Conservation (phyloP, 2,888 invertebrate genomes). For the Masnerella sp. region DNA sequence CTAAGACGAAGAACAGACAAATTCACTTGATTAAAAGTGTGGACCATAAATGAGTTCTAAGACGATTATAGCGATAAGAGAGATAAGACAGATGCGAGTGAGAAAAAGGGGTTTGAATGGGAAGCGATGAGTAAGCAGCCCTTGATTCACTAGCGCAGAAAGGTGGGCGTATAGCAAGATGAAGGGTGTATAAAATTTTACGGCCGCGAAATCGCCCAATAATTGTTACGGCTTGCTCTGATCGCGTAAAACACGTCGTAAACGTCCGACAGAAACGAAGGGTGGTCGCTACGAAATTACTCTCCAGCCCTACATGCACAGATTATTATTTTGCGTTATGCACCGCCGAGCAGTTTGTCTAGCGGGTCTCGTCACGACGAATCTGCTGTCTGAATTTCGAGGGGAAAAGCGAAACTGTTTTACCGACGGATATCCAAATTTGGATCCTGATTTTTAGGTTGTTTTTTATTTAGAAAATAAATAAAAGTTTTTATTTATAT, state of each 20-base stretch:
- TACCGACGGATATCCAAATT: no score
- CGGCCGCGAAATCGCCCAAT: constrained; percentile 76
- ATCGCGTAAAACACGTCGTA: constrained; percentile 78
- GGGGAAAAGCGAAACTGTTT: no score
- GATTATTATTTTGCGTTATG: constrained; percentile 69
- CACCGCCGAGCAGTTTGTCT: constrained; percentile 44
- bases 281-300: constrained; percentile 68
- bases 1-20: no score
- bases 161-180: constrained; percentile 43
- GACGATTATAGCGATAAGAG: constrained; percentile 18
- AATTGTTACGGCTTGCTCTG: constrained; percentile 77
- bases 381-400: no score
- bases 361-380: constrained; percentile 7
- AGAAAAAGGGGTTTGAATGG: constrained; percentile 31
- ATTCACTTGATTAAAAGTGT: constrained; percentile 54
- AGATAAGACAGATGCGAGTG: constrained; percentile 53
- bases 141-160: constrained; percentile 64
- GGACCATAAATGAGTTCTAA: no score
- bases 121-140: constrained; percentile 59
- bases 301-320: constrained; percentile 64
- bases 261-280: constrained; percentile 72
- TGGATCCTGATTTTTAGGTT: no score
- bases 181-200: constrained; percentile 75
- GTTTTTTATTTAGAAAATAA: no score
- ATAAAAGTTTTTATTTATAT: no score